Conservation (phyloP, 2,888 invertebrate species). For the Linhomoeus sp. region DNA sequence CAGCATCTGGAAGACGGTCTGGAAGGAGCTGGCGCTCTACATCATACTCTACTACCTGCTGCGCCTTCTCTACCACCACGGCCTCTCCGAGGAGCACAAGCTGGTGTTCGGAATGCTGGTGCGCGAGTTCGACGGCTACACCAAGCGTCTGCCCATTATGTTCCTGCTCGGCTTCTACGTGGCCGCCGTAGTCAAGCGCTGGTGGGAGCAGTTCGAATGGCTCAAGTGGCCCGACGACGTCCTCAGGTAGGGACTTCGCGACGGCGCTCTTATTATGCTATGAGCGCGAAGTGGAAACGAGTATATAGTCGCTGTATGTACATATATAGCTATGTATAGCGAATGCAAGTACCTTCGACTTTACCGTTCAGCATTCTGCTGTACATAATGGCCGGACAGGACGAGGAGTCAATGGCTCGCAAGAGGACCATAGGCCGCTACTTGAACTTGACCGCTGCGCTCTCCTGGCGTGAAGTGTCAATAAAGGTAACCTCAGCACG, state of each 20-base stretch:
- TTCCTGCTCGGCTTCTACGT: slow-evolving; percentile 19
- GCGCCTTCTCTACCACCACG: not conserved
- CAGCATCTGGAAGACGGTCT: slow-evolving; percentile 1
- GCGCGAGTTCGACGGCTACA: slow-evolving; percentile 14
- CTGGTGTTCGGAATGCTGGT: not conserved
- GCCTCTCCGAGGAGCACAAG: not conserved
- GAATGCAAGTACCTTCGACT: not conserved
- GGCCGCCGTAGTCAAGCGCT: slow-evolving; percentile 13
- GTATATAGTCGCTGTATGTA: too few relatives aligned
- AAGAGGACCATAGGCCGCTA: slow-evolving; percentile 16
- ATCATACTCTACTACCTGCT: not conserved
- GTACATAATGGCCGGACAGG: not conserved
- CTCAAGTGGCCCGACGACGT: slow-evolving; percentile 6
- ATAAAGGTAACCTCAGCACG: not conserved
- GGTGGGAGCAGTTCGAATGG: slow-evolving; percentile 6
- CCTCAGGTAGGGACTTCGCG: too few relatives aligned
- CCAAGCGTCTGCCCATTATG: slow-evolving; percentile 14
- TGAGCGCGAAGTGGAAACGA: too few relatives aligned
- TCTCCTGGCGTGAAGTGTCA: slow-evolving; percentile 11
- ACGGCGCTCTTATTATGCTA: too few relatives aligned
- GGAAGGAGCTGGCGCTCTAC: slow-evolving; percentile 1
- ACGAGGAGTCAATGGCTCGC: slow-evolving; percentile 8
- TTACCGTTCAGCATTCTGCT: not conserved
- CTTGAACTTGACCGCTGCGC: slow-evolving; percentile 13
- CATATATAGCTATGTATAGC: too few relatives aligned